A percentile compares a stretch with the other conserved stretches of the same genome.
These are phyloP conservation scores for Istiophorus platypterus DNA, from an alignment of 2,113 vertebrate genomes.

Conservation along the genomic window DNA sequence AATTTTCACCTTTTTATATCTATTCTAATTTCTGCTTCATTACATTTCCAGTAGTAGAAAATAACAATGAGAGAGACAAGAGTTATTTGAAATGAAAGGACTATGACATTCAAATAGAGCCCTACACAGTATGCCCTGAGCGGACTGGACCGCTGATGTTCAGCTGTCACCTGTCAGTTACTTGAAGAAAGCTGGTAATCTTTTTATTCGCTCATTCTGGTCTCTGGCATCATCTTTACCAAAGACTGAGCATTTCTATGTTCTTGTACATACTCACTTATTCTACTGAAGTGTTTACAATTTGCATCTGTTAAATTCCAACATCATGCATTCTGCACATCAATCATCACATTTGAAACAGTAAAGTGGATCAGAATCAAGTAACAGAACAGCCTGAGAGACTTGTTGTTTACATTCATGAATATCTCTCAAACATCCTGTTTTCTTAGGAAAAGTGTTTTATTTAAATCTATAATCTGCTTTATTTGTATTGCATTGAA, in stretches of 20 bases:
- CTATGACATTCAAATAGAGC: constrained; percentile 47
- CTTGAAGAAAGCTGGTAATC: constrained; percentile 37
- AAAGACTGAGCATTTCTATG: neutral
- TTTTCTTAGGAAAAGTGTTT: neutral
- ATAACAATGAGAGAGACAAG: neutral
- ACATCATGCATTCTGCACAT: neutral
- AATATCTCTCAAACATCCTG: neutral
- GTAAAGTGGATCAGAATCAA: neutral
- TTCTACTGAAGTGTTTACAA: constrained; percentile 3
- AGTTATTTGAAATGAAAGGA: constrained; percentile 11
- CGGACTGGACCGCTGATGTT: constrained; percentile 47
- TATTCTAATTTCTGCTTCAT: neutral
- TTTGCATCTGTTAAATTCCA: constrained; percentile 5
- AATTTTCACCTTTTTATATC: neutral
- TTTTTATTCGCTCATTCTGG: constrained; percentile 48
- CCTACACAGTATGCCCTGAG: constrained; percentile 46
- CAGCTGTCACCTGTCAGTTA: constrained; percentile 53
- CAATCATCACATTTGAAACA: neutral
- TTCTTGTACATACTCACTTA: neutral
- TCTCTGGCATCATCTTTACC: constrained; percentile 13
- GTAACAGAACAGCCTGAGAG: neutral
- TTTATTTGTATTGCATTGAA: neutral
- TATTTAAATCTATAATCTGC: neutral
- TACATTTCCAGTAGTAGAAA: neutral
- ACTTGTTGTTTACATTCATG: neutral